A percentile compares a stretch with the other conserved stretches of the same genome.
phyloP scores from a whole-genome alignment of 2,888 invertebrate genomes.

The Brenthis ino region DNA sequence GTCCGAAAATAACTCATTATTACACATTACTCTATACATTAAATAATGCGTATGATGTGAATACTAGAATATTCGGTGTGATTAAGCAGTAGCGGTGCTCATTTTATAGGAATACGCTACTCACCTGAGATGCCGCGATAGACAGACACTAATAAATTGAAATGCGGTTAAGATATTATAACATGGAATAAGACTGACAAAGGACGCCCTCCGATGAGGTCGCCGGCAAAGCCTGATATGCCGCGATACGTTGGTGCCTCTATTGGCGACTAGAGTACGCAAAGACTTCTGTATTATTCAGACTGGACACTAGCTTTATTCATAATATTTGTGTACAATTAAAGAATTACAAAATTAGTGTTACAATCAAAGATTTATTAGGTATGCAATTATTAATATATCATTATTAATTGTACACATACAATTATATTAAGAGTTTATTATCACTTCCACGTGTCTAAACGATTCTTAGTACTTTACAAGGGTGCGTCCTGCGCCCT shows the following conservation, averaged over 20 bases:
- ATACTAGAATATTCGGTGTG: slow-evolving; percentile 60
- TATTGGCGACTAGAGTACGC: slow-evolving; percentile 65
- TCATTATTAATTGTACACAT: not conserved
- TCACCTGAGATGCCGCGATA: slow-evolving; percentile 46
- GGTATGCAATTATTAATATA: too few relatives aligned
- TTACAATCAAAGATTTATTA: not conserved
- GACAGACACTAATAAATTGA: slow-evolving; percentile 41
- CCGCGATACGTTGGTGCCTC: slow-evolving; percentile 68
- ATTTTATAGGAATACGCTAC: slow-evolving; percentile 39
- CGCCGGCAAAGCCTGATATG: slow-evolving; percentile 75
- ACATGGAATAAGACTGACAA: slow-evolving; percentile 34
- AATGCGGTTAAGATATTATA: slow-evolving; percentile 39
- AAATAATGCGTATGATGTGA: slow-evolving; percentile 28
- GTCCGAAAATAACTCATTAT: slow-evolving; percentile 31
- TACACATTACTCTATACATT: slow-evolving; percentile 32
- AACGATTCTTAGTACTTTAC: slow-evolving; percentile 57
- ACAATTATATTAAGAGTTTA: slow-evolving; percentile 3
- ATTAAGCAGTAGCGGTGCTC: slow-evolving; percentile 61
- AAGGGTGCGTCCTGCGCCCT: slow-evolving; percentile 76
- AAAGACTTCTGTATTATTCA: slow-evolving; percentile 54
- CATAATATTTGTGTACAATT: not conserved
- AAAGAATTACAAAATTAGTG: not conserved
- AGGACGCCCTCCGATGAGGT: slow-evolving; percentile 66
- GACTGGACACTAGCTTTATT: slow-evolving; percentile 48
- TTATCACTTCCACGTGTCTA: slow-evolving; percentile 51